Percentiles rank a stretch among this genome's conserved stretches.
phyloP scores from a whole-genome alignment of 2,113 vertebrate species.

The Rhineura floridana region DNA sequence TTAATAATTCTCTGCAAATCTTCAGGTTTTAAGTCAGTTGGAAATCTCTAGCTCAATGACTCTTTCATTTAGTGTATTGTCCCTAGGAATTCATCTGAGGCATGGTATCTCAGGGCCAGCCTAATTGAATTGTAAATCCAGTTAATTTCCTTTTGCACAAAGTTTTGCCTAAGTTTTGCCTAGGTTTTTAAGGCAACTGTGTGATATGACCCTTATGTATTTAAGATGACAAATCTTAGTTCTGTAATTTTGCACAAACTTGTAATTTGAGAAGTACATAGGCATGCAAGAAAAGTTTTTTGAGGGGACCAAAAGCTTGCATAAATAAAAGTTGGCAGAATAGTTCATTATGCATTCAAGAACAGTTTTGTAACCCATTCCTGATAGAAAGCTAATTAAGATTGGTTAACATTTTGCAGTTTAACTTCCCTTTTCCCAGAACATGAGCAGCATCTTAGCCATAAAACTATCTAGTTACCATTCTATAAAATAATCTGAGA shows the following conservation, averaged over 20 bases:
- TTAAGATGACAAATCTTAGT: background rate
- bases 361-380: background rate
- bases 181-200: background rate
- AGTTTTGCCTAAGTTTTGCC: background rate
- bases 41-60: background rate
- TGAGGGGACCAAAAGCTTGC: background rate
- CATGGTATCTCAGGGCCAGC: background rate
- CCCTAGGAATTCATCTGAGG: background rate
- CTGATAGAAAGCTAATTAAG: background rate
- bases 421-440: background rate
- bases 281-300: background rate
- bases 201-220: no score
- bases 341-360: background rate
- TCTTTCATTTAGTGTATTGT: background rate
- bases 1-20: background rate
- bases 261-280: background rate
- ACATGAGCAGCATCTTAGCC: background rate
- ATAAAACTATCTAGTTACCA: background rate
- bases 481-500: no score
- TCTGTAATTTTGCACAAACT: background rate
- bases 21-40: background rate
- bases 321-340: background rate
- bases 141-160: background rate
- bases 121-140: background rate
- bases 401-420: background rate